phyloP scores from a whole-genome alignment of 2,888 invertebrate species.

The Bellardia pandia region DNA sequence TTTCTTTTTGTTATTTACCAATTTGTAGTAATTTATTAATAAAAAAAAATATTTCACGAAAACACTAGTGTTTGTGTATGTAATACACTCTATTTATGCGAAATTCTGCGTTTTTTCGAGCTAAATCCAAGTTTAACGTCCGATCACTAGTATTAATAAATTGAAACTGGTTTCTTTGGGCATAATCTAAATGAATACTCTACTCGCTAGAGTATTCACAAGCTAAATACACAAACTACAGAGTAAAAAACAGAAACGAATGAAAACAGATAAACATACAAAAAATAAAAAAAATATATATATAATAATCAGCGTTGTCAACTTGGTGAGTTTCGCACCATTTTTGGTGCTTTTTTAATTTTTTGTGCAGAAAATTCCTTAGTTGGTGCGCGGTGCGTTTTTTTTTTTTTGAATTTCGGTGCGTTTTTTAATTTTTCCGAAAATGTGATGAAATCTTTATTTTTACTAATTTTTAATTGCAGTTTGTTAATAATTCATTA shows the following conservation, averaged over 20 bases:
- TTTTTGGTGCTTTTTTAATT: too few species aligned
- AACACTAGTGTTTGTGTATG: constrained; percentile 40
- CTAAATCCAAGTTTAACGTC: constrained; percentile 61
- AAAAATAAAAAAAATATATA: constrained; percentile 21
- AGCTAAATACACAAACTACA: constrained; percentile 27
- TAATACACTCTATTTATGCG: constrained; percentile 26
- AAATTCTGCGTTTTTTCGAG: constrained; percentile 17
- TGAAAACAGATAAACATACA: constrained; percentile 43
- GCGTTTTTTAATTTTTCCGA: too few species aligned
- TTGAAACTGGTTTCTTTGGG: constrained; percentile 75
- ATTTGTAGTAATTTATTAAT: background rate
- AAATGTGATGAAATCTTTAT: too few species aligned
- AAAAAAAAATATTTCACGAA: constrained; percentile 22
- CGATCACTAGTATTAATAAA: constrained; percentile 71
- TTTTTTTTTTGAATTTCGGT: too few species aligned
- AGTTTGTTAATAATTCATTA: too few species aligned
- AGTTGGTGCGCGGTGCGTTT: too few species aligned
- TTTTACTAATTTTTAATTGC: too few species aligned
- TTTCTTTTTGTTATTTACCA: background rate
- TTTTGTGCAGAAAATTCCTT: too few species aligned
- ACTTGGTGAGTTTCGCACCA: too few species aligned
- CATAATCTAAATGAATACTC: constrained; percentile 56
- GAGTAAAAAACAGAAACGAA: constrained; percentile 33
- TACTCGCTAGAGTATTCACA: constrained; percentile 2
- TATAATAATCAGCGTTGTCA: too few species aligned